A percentile compares a stretch with the other conserved stretches of the same genome.
These are phyloP conservation scores for Cygnus atratus DNA, from an alignment of 2,113 vertebrate genomes.

Conservation along the genomic window DNA sequence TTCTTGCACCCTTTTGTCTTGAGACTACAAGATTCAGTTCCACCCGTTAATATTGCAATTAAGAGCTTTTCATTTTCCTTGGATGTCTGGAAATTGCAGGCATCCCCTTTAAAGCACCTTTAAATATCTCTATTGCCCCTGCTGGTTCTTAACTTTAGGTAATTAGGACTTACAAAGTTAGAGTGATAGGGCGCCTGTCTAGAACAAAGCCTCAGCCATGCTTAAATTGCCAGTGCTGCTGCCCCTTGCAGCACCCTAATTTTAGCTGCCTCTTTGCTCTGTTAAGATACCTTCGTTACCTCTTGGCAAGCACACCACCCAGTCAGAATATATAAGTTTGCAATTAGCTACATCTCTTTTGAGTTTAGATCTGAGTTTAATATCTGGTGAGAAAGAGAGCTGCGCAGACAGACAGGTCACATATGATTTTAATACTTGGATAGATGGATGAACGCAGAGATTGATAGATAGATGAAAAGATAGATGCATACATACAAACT, in stretches of 20 bases:
- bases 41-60: background rate
- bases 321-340: background rate
- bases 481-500: background rate
- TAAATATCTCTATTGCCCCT: conserved; percentile 38
- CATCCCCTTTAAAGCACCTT: conserved; percentile 59
- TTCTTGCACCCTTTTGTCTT: conserved; percentile 45
- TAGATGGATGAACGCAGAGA: conserved; percentile 32
- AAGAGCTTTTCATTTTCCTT: background rate
- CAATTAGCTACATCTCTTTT: conserved; percentile 6
- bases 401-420: conserved; percentile 34
- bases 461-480: conserved; percentile 33
- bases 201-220: conserved; percentile 15
- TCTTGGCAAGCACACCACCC: background rate
- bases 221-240: background rate
- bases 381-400: conserved; percentile 26
- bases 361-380: conserved; percentile 29
- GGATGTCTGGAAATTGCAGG: conserved; percentile 41
- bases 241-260: background rate
- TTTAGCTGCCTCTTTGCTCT: background rate
- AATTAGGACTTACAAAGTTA: conserved; percentile 36
- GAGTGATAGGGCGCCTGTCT: background rate
- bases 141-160: conserved; percentile 15
- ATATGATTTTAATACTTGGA: conserved; percentile 55
- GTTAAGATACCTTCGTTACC: background rate
- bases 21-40: conserved; percentile 6